phyloP scores from a whole-genome alignment of 2,113 vertebrate genomes.

The Orthonyx spaldingii region DNA sequence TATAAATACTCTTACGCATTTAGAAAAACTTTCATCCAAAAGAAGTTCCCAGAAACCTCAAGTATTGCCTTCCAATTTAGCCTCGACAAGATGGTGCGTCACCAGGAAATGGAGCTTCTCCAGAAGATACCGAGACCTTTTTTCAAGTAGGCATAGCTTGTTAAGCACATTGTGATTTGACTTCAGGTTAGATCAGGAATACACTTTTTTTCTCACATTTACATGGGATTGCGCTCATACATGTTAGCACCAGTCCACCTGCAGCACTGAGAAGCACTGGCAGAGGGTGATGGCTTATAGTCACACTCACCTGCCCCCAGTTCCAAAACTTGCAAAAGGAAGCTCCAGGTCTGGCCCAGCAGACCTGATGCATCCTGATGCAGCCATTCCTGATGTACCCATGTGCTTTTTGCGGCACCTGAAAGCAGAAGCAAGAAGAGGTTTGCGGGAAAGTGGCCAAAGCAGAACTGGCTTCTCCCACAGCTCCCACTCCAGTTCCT shows the following conservation, averaged over 20 bases:
- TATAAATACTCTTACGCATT: not conserved
- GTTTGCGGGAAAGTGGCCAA: not conserved
- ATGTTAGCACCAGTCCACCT: fast-evolving
- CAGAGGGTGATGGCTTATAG: not conserved
- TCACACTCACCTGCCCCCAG: not conserved
- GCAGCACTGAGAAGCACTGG: not conserved
- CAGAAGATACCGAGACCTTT: not conserved
- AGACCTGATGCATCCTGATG: not conserved
- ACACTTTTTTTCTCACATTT: not conserved
- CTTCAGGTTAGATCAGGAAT: not conserved
- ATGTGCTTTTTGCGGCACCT: not conserved
- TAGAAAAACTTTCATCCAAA: not conserved
- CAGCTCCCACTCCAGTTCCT: not conserved
- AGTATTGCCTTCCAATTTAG: not conserved
- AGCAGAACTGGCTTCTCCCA: not conserved
- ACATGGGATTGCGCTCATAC: not conserved
- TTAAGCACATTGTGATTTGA: not conserved
- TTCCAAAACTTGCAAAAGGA: not conserved
- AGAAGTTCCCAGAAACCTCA: not conserved
- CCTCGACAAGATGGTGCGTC: not conserved
- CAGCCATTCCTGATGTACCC: fast-evolving
- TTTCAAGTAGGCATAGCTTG: not conserved
- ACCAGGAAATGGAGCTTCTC: not conserved
- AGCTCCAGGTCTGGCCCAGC: not conserved
- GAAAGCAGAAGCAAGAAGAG: not conserved